Evolutionary conservation across 2,797 vertebrate genomes (phyloP).

Genomic region (Ctenosaura bakeri): DNA sequence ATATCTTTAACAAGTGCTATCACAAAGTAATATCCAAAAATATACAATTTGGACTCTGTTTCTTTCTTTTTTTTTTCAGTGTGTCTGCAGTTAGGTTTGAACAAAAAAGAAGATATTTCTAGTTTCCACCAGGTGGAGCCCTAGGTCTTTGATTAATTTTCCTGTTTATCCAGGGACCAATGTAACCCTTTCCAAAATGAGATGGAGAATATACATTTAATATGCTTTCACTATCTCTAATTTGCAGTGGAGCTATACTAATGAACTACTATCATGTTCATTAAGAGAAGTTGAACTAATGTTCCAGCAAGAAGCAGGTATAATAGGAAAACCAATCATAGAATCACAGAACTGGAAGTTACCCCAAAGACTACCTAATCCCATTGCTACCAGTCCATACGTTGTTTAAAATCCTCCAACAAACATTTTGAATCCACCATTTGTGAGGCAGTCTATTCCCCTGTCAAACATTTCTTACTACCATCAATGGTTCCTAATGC

Average conservation of each 20-base stretch:
- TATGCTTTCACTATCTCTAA: neutral
- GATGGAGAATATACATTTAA: neutral
- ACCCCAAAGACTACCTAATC: no score
- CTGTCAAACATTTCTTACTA: no score
- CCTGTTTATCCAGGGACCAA: neutral
- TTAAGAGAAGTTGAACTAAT: neutral
- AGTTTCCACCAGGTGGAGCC: constrained; percentile 71
- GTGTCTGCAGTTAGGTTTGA: neutral
- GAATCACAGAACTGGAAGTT: no score
- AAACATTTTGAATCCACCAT: no score
- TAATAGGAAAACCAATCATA: no score
- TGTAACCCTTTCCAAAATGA: constrained; percentile 11
- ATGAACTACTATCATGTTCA: neutral
- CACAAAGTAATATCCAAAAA: neutral
- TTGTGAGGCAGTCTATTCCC: no score
- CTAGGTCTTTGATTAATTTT: constrained; percentile 39
- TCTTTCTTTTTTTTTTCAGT: neutral
- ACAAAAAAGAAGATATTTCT: neutral
- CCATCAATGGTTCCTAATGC: no score
- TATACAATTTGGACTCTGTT: neutral
- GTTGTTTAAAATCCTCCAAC: no score
- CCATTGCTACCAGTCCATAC: no score
- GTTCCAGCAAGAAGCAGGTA: neutral
- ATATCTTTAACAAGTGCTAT: neutral
- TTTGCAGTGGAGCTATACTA: neutral